phyloP scores from a whole-genome alignment of 2,888 invertebrate species.

The Seladonia tumulorum region DNA sequence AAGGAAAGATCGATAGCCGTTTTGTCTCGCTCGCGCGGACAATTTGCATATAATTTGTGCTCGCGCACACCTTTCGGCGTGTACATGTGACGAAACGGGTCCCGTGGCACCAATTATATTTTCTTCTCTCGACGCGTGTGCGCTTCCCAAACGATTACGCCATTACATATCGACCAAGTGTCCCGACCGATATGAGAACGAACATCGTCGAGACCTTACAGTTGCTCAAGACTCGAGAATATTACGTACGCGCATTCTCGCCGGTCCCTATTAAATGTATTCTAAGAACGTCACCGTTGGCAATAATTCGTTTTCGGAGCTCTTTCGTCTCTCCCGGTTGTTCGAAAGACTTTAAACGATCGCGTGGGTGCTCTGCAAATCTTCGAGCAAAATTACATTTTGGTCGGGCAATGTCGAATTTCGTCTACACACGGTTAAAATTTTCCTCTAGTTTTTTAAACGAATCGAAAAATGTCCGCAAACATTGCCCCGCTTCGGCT shows the following conservation, averaged over 20 bases:
- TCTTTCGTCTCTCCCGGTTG: background rate
- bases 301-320: constrained; percentile 38
- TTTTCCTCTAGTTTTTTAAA: background rate
- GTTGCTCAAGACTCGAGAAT: constrained; percentile 73
- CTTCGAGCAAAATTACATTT: background rate
- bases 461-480: background rate
- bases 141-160: constrained; percentile 46
- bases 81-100: background rate
- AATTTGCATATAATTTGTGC: constrained; percentile 8
- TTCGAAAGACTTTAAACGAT: background rate
- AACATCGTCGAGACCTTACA: constrained; percentile 59
- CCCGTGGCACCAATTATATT: constrained; percentile 10
- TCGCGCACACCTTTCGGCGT: background rate
- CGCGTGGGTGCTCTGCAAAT: background rate
- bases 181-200: constrained; percentile 77
- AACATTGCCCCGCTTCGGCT: background rate
- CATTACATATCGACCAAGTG: constrained; percentile 59
- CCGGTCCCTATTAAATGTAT: constrained; percentile 45
- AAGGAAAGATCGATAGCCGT: background rate
- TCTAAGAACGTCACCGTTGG: constrained; percentile 40
- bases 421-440: background rate
- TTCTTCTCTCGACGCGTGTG: constrained; percentile 15
- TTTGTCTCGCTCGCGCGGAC: background rate
- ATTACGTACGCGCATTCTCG: constrained; percentile 73
- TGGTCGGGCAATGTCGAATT: background rate